phyloP scores from a whole-genome alignment of 2,888 invertebrate genomes.

The Drosophila merina region DNA sequence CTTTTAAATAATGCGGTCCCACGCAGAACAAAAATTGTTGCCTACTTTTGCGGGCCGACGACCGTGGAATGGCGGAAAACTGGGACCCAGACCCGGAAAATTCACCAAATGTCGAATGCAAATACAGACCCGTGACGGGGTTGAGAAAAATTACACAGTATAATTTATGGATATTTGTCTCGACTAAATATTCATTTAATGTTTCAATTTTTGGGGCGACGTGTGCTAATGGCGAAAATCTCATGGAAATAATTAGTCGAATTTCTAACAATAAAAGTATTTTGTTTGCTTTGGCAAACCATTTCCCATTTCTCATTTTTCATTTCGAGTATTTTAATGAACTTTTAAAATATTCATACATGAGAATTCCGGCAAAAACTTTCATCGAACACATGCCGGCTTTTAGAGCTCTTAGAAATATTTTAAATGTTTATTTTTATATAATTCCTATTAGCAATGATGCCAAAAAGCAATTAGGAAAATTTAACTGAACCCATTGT shows the following conservation, averaged over 20 bases:
- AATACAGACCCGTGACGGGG: conserved; percentile 2
- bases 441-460: neutral
- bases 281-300: conserved; percentile 12
- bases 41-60: conserved; percentile 61
- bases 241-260: neutral
- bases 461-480: neutral
- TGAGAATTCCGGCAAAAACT: neutral
- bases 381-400: neutral
- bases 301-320: conserved; percentile 3
- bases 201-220: conserved; percentile 16
- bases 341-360: conserved; percentile 13
- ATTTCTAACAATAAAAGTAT: conserved; percentile 3
- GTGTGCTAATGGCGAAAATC: neutral
- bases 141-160: conserved; percentile 2
- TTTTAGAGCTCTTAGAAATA: no score
- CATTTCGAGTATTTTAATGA: conserved; percentile 16
- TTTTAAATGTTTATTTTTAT: neutral
- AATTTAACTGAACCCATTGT: neutral
- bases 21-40: conserved; percentile 52
- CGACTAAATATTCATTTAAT: conserved; percentile 17
- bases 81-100: conserved; percentile 3
- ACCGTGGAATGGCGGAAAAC: conserved; percentile 10
- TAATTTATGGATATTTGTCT: conserved; percentile 33
- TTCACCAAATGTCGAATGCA: conserved; percentile 30
- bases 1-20: conserved; percentile 23